Conservation (phyloP, 2,888 invertebrate genomes). For the Steromphala cineraria region DNA sequence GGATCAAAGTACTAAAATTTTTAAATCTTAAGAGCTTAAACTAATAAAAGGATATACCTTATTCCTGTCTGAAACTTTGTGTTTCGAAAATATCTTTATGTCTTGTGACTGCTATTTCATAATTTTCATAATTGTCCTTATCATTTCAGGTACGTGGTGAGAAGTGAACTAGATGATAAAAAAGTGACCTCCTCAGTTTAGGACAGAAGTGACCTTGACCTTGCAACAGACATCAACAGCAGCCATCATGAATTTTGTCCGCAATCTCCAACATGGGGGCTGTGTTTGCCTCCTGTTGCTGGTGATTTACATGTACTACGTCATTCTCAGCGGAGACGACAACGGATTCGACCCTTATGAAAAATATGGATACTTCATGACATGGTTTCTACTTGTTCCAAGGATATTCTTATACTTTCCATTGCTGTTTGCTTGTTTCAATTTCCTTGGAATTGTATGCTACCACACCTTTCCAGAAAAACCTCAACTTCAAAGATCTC, state of each 20-base stretch:
- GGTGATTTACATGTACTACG: constrained; percentile 19
- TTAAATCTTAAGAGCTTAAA: too few relatives aligned
- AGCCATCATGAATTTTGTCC: neutral
- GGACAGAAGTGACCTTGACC: too few relatives aligned
- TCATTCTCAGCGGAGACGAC: constrained; percentile 9
- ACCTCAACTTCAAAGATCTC: constrained; percentile 60
- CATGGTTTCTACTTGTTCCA: constrained; percentile 50
- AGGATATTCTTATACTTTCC: constrained; percentile 52
- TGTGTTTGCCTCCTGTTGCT: constrained; percentile 4
- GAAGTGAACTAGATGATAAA: too few relatives aligned
- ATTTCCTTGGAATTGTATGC: constrained; percentile 59
- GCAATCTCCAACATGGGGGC: constrained; percentile 16
- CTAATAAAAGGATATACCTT: too few relatives aligned
- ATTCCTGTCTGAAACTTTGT: too few relatives aligned
- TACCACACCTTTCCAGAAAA: constrained; percentile 58
- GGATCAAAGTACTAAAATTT: too few relatives aligned
- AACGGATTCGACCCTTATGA: constrained; percentile 46
- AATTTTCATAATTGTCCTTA: too few relatives aligned
- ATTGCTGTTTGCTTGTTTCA: constrained; percentile 58
- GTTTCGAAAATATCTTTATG: too few relatives aligned
- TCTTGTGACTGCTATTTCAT: too few relatives aligned
- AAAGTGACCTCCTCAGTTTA: too few relatives aligned
- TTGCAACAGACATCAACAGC: too few relatives aligned
- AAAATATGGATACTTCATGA: constrained; percentile 49
- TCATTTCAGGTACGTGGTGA: too few relatives aligned